Conservation (phyloP, 1,140 invertebrate genomes). For the Sinonovacula constricta region DNA sequence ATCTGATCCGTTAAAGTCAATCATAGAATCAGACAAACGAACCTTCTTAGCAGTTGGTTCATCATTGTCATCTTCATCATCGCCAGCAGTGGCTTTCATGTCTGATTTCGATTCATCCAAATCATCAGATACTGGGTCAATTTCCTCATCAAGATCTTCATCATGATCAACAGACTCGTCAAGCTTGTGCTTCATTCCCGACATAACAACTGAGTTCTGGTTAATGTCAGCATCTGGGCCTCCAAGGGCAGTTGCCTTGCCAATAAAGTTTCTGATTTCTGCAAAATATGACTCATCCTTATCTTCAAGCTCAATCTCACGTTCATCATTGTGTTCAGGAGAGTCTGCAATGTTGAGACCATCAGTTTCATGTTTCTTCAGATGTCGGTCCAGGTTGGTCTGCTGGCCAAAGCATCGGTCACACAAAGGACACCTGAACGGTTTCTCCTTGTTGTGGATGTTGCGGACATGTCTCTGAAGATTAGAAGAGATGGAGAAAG, state of each 20-base stretch:
- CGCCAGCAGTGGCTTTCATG: conserved; percentile 14
- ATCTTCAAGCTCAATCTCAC: conserved; percentile 83
- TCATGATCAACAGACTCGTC: conserved; percentile 50
- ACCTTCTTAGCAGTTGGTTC: conserved; percentile 20
- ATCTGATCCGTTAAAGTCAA: not conserved
- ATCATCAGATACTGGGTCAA: conserved; percentile 48
- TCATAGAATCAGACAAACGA: conserved; percentile 3
- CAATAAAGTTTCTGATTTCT: conserved; percentile 93
- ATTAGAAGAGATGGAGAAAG: conserved; percentile 99
- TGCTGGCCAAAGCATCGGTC: conserved; percentile 98
- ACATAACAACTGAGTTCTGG: conserved; percentile 29
- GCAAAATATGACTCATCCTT: conserved; percentile 85
- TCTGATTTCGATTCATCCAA: conserved; percentile 31
- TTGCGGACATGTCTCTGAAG: conserved; percentile 99
- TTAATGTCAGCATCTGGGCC: conserved; percentile 36
- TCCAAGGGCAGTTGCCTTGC: conserved; percentile 80
- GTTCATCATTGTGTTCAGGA: conserved; percentile 84
- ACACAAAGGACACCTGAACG: conserved; percentile 86
- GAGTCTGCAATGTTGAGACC: conserved; percentile 83
- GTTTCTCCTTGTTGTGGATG: conserved; percentile 96
- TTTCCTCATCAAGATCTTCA: conserved; percentile 60
- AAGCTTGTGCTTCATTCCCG: conserved; percentile 75
- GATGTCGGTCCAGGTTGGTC: conserved; percentile 96
- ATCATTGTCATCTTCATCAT: not conserved
- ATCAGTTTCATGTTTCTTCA: conserved; percentile 94